phyloP scores from a whole-genome alignment of 1,140 invertebrate genomes.

The Schlechtendalia chinensis region DNA sequence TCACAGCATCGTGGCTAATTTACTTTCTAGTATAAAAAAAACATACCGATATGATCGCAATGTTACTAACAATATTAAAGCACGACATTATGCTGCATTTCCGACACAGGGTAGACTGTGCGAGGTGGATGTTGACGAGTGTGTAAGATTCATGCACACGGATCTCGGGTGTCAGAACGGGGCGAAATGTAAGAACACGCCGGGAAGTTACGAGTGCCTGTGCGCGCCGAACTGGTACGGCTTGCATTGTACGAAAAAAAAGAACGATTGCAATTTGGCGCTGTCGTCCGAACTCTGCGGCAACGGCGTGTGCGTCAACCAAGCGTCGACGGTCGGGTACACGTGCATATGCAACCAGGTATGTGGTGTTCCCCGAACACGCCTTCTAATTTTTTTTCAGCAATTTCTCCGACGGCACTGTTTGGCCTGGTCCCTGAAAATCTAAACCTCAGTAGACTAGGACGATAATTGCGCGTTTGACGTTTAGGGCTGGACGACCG shows the following conservation, averaged over 20 bases:
- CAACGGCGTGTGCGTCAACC: slow-evolving; percentile 77
- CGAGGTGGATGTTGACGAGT: slow-evolving; percentile 83
- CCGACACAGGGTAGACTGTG: slow-evolving; percentile 67
- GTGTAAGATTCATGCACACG: slow-evolving; percentile 72
- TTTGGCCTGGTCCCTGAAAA: too few species aligned
- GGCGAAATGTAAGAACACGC: slow-evolving; percentile 77
- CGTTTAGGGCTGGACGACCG: slow-evolving; percentile 75
- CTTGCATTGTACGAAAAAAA: slow-evolving; percentile 73
- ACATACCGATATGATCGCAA: too few species aligned
- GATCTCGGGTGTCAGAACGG: slow-evolving; percentile 93
- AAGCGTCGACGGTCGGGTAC: not conserved
- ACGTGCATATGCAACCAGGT: slow-evolving; percentile 49
- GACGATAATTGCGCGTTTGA: too few species aligned
- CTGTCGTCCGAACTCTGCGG: slow-evolving; percentile 77
- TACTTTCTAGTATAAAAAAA: too few species aligned
- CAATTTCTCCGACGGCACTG: too few species aligned
- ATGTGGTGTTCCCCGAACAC: too few species aligned
- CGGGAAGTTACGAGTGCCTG: slow-evolving; percentile 77
- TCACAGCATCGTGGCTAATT: too few species aligned
- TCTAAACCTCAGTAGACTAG: too few species aligned
- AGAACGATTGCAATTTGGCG: slow-evolving; percentile 70
- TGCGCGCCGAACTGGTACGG: slow-evolving; percentile 78
- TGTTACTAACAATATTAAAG: too few species aligned
- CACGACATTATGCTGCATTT: too few species aligned
- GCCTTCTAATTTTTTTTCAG: too few species aligned